A percentile compares a stretch with the other conserved stretches of the same genome.
phyloP scores from a whole-genome alignment of 1,140 invertebrate species.

The Rhopalosiphum padi region DNA sequence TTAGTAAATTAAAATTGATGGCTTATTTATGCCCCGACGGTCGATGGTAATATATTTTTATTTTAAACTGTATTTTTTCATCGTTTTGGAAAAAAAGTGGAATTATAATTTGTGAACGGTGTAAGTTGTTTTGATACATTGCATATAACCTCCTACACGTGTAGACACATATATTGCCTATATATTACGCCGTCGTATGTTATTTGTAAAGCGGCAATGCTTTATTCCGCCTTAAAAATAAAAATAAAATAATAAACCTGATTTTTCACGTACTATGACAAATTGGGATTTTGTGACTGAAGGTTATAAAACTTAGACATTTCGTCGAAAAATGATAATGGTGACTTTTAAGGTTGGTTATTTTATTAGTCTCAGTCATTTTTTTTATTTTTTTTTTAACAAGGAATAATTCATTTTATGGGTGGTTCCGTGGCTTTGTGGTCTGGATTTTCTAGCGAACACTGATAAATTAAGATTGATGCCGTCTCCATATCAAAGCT shows the following conservation, averaged over 20 bases:
- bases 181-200: not conserved
- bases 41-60: not conserved
- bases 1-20: not conserved
- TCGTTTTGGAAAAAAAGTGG: not conserved
- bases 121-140: not conserved
- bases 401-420: slow-evolving; percentile 42
- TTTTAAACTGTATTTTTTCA: not conserved
- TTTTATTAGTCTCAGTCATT: slow-evolving; percentile 17
- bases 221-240: not conserved
- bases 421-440: slow-evolving; percentile 14
- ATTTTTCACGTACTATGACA: not conserved
- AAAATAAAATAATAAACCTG: slow-evolving; percentile 18
- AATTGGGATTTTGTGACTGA: not conserved
- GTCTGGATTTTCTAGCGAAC: slow-evolving; percentile 20
- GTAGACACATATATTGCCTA: not conserved
- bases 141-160: not conserved
- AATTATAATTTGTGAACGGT: not conserved
- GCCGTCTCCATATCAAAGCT: slow-evolving; percentile 29
- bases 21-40: not conserved
- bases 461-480: slow-evolving; percentile 52
- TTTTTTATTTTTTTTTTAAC: not conserved
- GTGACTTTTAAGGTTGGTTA: not conserved
- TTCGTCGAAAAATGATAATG: slow-evolving; percentile 25
- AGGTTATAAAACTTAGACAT: not conserved
- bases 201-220: not conserved